Conservation (phyloP, 2,113 vertebrate genomes). For the Corythornis cristatus region DNA sequence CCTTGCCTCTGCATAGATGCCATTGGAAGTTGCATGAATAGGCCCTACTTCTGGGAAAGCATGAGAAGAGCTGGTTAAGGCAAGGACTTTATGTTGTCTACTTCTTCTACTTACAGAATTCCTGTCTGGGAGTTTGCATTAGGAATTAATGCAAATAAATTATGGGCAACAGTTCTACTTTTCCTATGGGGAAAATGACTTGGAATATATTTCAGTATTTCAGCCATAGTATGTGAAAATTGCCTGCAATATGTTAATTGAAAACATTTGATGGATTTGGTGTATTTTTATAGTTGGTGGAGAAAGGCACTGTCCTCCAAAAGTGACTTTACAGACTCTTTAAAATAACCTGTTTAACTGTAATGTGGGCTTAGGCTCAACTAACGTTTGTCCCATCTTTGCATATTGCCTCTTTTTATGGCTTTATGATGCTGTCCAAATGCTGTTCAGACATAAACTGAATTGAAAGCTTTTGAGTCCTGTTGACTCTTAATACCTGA, state of each 20-base stretch:
- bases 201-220: background rate
- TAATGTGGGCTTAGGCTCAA: background rate
- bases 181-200: background rate
- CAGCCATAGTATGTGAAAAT: background rate
- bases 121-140: background rate
- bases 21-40: background rate
- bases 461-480: background rate
- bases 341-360: background rate
- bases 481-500: background rate
- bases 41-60: background rate
- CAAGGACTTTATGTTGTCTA: background rate
- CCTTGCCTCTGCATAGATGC: background rate
- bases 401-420: background rate
- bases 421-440: slow-evolving; percentile 17
- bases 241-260: background rate
- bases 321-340: background rate
- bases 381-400: background rate
- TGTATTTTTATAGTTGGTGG: background rate
- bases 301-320: background rate
- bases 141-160: background rate
- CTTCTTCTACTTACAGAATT: background rate
- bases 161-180: background rate
- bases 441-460: background rate
- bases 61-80: background rate
- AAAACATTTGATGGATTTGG: background rate